Conservation (phyloP, 2,113 vertebrate genomes). For the Cairina moschata region DNA sequence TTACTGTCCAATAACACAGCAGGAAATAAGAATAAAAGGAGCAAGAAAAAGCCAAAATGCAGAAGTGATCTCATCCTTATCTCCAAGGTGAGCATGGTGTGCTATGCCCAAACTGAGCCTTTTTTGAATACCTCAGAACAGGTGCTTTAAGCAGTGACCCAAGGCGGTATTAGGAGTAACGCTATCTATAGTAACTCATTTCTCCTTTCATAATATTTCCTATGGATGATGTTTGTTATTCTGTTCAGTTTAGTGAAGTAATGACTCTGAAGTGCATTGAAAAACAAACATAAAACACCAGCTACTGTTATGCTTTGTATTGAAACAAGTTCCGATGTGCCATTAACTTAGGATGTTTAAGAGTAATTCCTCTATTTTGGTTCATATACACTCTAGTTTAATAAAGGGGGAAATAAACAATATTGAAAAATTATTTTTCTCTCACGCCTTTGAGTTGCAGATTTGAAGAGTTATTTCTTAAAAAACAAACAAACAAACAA, state of each 20-base stretch:
- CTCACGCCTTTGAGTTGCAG: neutral
- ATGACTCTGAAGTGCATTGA: neutral
- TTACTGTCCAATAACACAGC: neutral
- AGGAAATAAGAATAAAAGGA: neutral
- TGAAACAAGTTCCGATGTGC: neutral
- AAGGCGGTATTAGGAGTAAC: neutral
- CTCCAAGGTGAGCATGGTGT: neutral
- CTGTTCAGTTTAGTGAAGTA: neutral
- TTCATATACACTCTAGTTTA: neutral
- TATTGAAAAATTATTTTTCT: neutral
- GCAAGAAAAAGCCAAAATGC: neutral
- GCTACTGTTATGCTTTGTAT: neutral
- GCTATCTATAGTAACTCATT: neutral
- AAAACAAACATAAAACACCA: neutral
- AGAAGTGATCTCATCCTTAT: neutral
- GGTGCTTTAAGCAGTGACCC: neutral
- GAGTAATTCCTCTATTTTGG: neutral
- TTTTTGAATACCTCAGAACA: neutral
- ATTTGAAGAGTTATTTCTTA: neutral
- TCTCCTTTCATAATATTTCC: neutral
- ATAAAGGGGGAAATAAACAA: neutral
- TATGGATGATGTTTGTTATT: neutral
- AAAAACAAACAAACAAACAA: neutral
- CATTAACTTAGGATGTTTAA: neutral
- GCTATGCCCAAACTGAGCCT: neutral